These are phyloP conservation scores for Pyrochroa serraticornis DNA, from an alignment of 2,888 invertebrate genomes.

Conservation along the genomic window DNA sequence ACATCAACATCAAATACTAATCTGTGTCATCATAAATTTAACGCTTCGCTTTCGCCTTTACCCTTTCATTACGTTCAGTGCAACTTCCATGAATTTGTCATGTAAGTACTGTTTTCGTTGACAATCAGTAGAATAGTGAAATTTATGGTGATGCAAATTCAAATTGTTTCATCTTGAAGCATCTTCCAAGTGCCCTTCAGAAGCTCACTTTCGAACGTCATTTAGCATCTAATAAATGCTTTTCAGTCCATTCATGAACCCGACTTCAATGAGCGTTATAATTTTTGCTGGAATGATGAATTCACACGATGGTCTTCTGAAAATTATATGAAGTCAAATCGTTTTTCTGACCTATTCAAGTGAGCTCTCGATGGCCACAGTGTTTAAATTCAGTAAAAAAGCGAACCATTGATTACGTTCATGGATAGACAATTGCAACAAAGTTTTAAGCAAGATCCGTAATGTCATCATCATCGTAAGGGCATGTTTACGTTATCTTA, in stretches of 20 bases:
- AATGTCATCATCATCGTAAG: too few species aligned
- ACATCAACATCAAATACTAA: conserved; percentile 14
- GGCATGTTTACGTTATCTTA: neutral
- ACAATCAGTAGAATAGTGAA: neutral
- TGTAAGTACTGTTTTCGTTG: conserved; percentile 4
- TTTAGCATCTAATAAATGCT: too few species aligned
- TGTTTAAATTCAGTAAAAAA: too few species aligned
- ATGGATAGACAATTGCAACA: too few species aligned
- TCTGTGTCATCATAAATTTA: conserved; percentile 29
- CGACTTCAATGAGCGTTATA: too few species aligned
- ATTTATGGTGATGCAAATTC: conserved; percentile 27
- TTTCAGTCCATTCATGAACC: too few species aligned
- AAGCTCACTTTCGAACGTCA: too few species aligned
- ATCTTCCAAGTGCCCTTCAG: too few species aligned
- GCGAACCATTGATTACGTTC: too few species aligned
- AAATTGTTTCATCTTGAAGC: neutral
- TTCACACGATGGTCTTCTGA: conserved; percentile 52
- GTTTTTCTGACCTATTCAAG: conserved; percentile 32
- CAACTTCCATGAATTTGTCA: neutral
- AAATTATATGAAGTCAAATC: conserved; percentile 41
- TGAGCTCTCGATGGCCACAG: too few species aligned
- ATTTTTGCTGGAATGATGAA: conserved; percentile 37
- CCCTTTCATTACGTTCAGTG: conserved; percentile 6
- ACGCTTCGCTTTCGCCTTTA: conserved; percentile 14
- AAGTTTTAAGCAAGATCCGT: too few species aligned